phyloP scores from a whole-genome alignment of 2,797 vertebrate species.

The Neostethus bicornis region DNA sequence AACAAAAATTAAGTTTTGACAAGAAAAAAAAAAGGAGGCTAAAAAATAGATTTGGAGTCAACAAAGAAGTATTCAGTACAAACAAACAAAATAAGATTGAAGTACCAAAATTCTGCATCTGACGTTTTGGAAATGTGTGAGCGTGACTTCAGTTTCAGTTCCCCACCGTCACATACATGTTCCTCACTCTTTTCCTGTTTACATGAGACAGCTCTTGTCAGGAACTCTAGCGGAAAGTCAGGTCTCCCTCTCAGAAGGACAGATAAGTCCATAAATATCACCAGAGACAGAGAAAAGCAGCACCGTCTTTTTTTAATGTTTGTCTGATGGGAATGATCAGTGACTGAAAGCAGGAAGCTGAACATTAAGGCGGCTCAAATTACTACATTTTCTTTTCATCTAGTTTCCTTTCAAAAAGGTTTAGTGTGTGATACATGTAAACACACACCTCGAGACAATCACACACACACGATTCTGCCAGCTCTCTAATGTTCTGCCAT shows the following conservation, averaged over 20 bases:
- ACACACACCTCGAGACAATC: slow-evolving; percentile 16
- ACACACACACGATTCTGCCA: slow-evolving; percentile 7
- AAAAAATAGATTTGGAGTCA: too few species aligned
- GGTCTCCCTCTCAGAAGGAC: slow-evolving; percentile 20
- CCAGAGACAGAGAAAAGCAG: slow-evolving; percentile 15
- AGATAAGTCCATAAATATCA: slow-evolving; percentile 28
- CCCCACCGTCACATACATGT: slow-evolving; percentile 41
- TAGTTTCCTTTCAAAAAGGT: slow-evolving; percentile 48
- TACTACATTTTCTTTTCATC: slow-evolving; percentile 50
- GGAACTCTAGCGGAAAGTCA: slow-evolving; percentile 9
- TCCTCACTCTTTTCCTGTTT: slow-evolving; percentile 62
- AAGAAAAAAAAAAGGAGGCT: too few species aligned
- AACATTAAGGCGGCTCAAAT: slow-evolving; percentile 42
- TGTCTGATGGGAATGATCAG: slow-evolving; percentile 40
- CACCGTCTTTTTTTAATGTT: slow-evolving; percentile 19
- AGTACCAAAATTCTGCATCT: neutral
- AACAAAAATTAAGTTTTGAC: too few species aligned
- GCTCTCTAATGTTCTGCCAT: slow-evolving; percentile 56
- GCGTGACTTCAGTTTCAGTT: slow-evolving; percentile 23
- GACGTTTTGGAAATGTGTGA: neutral
- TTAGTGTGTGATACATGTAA: slow-evolving; percentile 22
- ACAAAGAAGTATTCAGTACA: too few species aligned
- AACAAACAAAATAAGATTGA: neutral
- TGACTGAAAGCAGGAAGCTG: slow-evolving; percentile 45
- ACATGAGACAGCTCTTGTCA: slow-evolving; percentile 44